These are phyloP conservation scores for Galeruca laticollis DNA, from an alignment of 2,888 invertebrate genomes.

Conservation along the genomic window DNA sequence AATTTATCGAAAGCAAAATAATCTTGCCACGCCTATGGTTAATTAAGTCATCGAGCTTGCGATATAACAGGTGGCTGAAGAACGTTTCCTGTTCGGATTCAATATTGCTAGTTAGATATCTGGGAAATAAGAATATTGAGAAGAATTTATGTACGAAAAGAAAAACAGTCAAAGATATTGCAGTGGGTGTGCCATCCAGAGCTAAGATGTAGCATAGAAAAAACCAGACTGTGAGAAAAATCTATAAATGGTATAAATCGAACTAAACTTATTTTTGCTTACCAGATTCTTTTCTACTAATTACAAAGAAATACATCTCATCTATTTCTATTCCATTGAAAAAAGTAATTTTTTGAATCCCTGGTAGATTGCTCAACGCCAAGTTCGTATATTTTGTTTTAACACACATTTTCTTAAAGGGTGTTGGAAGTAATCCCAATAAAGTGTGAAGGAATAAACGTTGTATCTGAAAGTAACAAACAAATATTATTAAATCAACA, in stretches of 20 bases:
- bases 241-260: too few species aligned
- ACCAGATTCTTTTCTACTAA: constrained; percentile 16
- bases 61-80: too few species aligned
- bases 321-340: constrained; percentile 13
- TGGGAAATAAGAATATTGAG: too few species aligned
- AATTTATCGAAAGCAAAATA: too few species aligned
- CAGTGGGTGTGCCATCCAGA: too few species aligned
- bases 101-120: too few species aligned
- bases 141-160: too few species aligned
- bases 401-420: background rate
- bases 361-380: constrained; percentile 20
- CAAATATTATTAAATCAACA: background rate
- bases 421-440: constrained; percentile 1
- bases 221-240: too few species aligned
- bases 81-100: too few species aligned
- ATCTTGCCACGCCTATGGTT: too few species aligned
- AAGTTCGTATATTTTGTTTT: constrained; percentile 10
- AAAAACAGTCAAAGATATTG: too few species aligned
- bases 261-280: background rate
- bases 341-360: constrained; percentile 12
- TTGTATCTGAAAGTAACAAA: constrained; percentile 5
- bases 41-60: too few species aligned
- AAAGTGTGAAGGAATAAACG: constrained; percentile 8
- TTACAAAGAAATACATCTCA: constrained; percentile 21
- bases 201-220: background rate